Conservation (phyloP, 2,888 invertebrate species). For the Antheraea assamensis region DNA sequence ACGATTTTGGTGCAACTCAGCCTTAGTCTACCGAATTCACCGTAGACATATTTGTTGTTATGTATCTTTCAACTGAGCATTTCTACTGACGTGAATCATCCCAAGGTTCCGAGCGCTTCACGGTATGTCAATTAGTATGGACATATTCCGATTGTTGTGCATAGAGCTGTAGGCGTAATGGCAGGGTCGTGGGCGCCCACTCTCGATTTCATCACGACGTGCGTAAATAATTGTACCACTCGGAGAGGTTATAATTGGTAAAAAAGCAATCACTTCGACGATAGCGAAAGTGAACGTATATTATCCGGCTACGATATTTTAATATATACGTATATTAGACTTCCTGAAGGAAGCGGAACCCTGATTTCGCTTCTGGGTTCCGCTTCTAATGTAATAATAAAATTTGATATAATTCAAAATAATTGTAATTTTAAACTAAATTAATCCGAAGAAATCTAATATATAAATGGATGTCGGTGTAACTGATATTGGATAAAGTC, state of each 20-base stretch:
- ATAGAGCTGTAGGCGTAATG: conserved; percentile 29
- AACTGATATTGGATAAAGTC: too few relatives aligned
- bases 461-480: too few relatives aligned
- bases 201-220: conserved; percentile 55
- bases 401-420: neutral
- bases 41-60: neutral
- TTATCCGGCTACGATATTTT: neutral
- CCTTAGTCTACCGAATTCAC: neutral
- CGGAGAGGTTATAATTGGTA: conserved; percentile 24
- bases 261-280: neutral
- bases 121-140: conserved; percentile 4
- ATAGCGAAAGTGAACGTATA: conserved; percentile 8
- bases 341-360: conserved; percentile 1
- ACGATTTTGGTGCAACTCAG: too few relatives aligned
- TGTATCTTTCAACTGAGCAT: neutral
- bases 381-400: neutral
- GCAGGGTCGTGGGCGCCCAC: conserved; percentile 50
- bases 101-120: conserved; percentile 12
- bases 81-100: neutral
- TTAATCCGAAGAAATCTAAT: too few relatives aligned
- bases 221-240: conserved; percentile 30
- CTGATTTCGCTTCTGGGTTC: neutral
- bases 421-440: neutral
- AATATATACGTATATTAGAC: neutral
- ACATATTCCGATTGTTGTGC: conserved; percentile 16